These are phyloP conservation scores for Neodiprion pinetum DNA, from an alignment of 1,140 invertebrate species.

Conservation along the genomic window DNA sequence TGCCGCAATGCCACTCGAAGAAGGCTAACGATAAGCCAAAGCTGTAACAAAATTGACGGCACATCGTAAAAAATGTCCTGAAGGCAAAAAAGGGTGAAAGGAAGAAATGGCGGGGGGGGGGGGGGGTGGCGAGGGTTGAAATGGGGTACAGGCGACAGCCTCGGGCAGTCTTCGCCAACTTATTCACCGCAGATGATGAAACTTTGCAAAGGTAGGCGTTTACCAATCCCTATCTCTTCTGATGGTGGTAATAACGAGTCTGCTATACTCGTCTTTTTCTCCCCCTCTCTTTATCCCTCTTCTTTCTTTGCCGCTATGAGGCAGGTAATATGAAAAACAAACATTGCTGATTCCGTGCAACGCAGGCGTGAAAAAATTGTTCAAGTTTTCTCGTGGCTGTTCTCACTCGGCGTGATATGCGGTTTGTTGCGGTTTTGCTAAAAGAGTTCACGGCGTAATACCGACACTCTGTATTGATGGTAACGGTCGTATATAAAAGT, in stretches of 20 bases:
- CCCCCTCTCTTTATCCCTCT: not conserved
- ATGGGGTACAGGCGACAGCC: not conserved
- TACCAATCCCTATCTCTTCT: constrained; percentile 5
- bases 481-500: not conserved
- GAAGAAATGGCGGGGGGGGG: not conserved
- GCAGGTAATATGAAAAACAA: not conserved
- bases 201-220: constrained; percentile 8
- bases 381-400: not conserved
- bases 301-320: not conserved
- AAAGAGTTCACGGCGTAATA: not conserved
- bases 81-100: constrained; percentile 2
- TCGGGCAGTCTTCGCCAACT: not conserved
- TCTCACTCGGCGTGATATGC: not conserved
- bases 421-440: not conserved
- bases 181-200: constrained; percentile 9
- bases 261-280: not conserved
- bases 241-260: constrained; percentile 8
- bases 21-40: not conserved
- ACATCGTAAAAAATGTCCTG: constrained; percentile 14
- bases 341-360: not conserved
- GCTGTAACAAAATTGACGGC: constrained; percentile 10
- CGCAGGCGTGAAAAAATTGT: not conserved
- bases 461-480: not conserved
- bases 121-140: not conserved
- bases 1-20: not conserved